Evolutionary conservation across 2,797 vertebrate genomes (phyloP).

Genomic region (Apodemus agrarius): DNA sequence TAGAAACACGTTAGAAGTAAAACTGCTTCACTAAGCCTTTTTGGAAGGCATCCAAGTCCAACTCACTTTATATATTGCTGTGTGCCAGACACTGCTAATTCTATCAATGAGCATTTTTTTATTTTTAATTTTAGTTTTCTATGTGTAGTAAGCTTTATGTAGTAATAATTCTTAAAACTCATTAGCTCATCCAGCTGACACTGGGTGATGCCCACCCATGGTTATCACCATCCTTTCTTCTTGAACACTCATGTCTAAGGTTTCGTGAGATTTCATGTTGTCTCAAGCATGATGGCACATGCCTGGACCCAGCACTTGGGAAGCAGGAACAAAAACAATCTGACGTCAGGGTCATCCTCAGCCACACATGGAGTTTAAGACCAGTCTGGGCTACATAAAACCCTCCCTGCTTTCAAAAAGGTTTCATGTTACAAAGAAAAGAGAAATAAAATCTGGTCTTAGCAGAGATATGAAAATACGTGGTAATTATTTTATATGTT

Average conservation of each 20-base stretch:
- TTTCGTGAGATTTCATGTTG: slow-evolving; percentile 16
- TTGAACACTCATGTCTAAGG: slow-evolving; percentile 48
- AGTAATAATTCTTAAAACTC: slow-evolving; percentile 69
- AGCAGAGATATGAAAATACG: slow-evolving; percentile 38
- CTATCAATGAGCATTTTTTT: slow-evolving; percentile 61
- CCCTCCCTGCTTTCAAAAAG: not conserved
- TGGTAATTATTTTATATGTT: not conserved
- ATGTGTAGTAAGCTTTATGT: slow-evolving; percentile 63
- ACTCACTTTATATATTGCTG: slow-evolving; percentile 66
- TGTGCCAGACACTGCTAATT: slow-evolving; percentile 69
- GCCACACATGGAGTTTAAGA: not conserved
- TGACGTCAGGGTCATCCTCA: not conserved
- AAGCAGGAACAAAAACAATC: not conserved
- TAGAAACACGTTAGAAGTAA: slow-evolving; percentile 57
- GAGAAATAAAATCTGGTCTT: slow-evolving; percentile 31
- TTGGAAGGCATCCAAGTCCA: slow-evolving; percentile 65
- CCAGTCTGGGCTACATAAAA: not conserved
- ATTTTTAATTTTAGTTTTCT: slow-evolving; percentile 68
- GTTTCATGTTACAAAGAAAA: not conserved
- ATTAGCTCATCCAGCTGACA: slow-evolving; percentile 51
- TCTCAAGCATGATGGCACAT: not conserved
- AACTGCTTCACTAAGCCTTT: slow-evolving; percentile 55
- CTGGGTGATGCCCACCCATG: slow-evolving; percentile 49
- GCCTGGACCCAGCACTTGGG: not conserved
- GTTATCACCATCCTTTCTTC: slow-evolving; percentile 54